Evolutionary conservation across 2,113 vertebrate species (phyloP), one percentile per base, ranked within the genome.

Genomic region (Glaucidium brasilianum): DNA sequence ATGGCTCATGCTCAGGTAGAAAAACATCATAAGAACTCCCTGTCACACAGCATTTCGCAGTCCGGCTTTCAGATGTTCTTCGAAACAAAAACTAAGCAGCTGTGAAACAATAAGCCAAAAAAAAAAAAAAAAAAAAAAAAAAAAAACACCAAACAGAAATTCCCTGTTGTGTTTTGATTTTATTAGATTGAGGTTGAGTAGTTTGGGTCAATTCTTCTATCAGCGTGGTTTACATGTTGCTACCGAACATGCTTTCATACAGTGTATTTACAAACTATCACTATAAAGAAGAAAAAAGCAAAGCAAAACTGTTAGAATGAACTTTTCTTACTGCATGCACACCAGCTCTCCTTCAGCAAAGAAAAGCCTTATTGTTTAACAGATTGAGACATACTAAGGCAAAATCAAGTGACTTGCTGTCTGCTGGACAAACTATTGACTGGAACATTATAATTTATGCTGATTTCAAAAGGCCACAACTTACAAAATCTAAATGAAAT

Each of bases 311-410:
- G 56, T 75, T 87, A 91, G 80, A 95, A 92, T 75, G 84, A 90
- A 60, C 69, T 84, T 95, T 96, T 95, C 89, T 89, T 94, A 27
- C 55, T 91, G 59, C n/a, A 63, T 47, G 37, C 39, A 60, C 73
- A 62, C 60, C 35, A 89, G 77, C 49, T 49, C 43, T 68, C 81
- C 76, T 89, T 85, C 52, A 88, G 69, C 81, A 94, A 88, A 97
- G 68, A 96, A 96, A 92, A 90, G 84, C 17, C 67, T 80, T 87
- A 92, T 93, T 97, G 93, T 96, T 91, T 72, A 71, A 64, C 53
- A 88, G 81, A 91, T 35, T 91, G 91, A 96, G 74, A 96, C 69
- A 72, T 12, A 43, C 73, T 81, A 78, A 89, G 94, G 80, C 22
- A 75, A 93, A 96, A 94, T 91, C 69, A 90, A 94, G 69, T 75